Conservation (phyloP, 2,888 invertebrate genomes). For the Phalangium opilio region DNA sequence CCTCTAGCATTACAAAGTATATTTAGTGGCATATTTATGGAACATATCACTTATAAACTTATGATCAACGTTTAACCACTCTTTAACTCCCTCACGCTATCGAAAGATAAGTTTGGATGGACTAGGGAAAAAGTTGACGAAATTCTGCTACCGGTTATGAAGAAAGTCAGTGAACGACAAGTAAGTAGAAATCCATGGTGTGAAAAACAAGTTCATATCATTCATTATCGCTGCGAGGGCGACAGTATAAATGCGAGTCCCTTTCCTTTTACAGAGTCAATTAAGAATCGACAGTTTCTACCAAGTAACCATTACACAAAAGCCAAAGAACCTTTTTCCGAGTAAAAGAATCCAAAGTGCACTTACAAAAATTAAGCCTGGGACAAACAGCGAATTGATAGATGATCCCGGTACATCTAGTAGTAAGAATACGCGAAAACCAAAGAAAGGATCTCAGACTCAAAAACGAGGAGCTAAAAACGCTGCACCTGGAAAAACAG, state of each 20-base stretch:
- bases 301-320: slow-evolving; percentile 37
- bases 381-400: too few relatives aligned
- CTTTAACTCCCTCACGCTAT: slow-evolving; percentile 25
- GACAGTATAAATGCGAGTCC: too few relatives aligned
- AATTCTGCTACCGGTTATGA: slow-evolving; percentile 66
- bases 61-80: background rate
- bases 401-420: too few relatives aligned
- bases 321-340: slow-evolving; percentile 17
- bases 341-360: slow-evolving; percentile 70
- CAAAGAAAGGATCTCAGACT: too few relatives aligned
- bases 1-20: too few relatives aligned
- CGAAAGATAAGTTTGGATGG: slow-evolving; percentile 79
- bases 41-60: too few relatives aligned
- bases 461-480: too few relatives aligned
- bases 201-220: too few relatives aligned
- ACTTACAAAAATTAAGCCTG: slow-evolving; percentile 45
- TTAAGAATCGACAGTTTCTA: slow-evolving; percentile 57
- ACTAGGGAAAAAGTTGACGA: slow-evolving; percentile 66
- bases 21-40: too few relatives aligned
- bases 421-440: too few relatives aligned
- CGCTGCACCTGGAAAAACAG: too few relatives aligned
- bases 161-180: slow-evolving; percentile 32
- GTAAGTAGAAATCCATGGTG: slow-evolving; percentile 6
- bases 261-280: slow-evolving; percentile 44
- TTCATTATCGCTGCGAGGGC: too few relatives aligned